Percentiles rank a stretch among this genome's conserved stretches.
Conservation (phyloP, 2,797 vertebrate species). For the Paramormyrops hopkinsi region DNA sequence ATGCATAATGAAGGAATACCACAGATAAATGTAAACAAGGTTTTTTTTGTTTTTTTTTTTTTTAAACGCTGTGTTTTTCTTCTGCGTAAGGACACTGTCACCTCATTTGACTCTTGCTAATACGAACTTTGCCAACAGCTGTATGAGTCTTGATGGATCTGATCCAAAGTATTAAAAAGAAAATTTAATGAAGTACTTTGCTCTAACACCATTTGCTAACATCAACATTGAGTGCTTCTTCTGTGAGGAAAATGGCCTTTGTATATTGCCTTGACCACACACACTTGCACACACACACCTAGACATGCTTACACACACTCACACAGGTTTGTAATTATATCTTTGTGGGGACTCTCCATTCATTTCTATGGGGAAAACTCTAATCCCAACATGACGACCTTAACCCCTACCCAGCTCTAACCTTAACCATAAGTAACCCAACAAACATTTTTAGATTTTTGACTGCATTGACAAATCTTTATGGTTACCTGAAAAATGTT, state of each 20-base stretch:
- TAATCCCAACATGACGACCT: background rate
- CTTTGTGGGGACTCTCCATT: background rate
- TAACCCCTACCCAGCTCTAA: background rate
- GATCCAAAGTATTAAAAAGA: background rate
- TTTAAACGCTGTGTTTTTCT: background rate
- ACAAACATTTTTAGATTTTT: background rate
- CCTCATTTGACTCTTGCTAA: background rate
- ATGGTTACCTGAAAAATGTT: background rate
- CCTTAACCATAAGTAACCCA: background rate
- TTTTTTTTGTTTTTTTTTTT: background rate
- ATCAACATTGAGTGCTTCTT: background rate
- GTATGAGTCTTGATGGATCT: background rate
- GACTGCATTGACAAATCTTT: background rate
- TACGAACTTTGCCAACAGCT: background rate
- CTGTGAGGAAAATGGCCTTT: background rate
- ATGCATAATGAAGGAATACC: background rate
- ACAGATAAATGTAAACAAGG: background rate
- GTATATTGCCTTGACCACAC: background rate
- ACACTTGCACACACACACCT: background rate
- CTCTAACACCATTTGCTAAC: background rate
- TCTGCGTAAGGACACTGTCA: background rate
- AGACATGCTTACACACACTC: background rate
- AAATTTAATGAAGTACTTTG: background rate
- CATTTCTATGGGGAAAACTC: background rate
- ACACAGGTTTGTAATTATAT: background rate